Conservation (phyloP, 2,113 vertebrate genomes). For the Caloenas nicobarica region DNA sequence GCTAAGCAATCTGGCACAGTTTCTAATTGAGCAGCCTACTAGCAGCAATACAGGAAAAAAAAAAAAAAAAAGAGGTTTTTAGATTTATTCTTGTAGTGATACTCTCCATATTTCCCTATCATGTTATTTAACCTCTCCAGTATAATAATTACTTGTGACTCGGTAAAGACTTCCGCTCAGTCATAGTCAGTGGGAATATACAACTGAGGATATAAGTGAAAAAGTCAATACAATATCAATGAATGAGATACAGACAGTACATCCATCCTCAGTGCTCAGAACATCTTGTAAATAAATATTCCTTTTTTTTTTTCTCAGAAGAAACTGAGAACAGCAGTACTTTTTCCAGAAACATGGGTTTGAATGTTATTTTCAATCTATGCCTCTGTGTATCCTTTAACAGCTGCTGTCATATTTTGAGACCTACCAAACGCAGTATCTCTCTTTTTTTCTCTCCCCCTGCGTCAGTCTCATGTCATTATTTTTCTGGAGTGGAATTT, state of each 20-base stretch:
- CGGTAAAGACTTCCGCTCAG: background rate
- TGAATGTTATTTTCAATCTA: background rate
- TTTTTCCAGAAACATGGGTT: background rate
- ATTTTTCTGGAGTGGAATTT: background rate
- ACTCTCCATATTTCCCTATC: background rate
- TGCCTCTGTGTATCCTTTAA: background rate
- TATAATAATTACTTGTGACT: background rate
- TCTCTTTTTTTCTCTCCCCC: background rate
- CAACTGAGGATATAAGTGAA: background rate
- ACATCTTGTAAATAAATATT: background rate
- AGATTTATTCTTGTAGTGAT: background rate
- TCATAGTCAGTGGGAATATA: background rate
- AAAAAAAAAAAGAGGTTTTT: background rate
- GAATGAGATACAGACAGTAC: background rate
- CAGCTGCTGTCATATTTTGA: background rate
- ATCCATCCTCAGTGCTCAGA: background rate
- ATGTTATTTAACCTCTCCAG: background rate
- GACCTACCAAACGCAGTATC: background rate
- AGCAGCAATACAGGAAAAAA: background rate
- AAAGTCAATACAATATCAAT: background rate
- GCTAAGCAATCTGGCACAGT: conserved; percentile 15
- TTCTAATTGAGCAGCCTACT: conserved; percentile 46
- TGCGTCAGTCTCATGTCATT: background rate
- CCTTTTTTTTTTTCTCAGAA: background rate
- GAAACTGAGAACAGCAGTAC: background rate